Conservation (phyloP, 1,140 invertebrate genomes). For the Laupala kohalensis region DNA sequence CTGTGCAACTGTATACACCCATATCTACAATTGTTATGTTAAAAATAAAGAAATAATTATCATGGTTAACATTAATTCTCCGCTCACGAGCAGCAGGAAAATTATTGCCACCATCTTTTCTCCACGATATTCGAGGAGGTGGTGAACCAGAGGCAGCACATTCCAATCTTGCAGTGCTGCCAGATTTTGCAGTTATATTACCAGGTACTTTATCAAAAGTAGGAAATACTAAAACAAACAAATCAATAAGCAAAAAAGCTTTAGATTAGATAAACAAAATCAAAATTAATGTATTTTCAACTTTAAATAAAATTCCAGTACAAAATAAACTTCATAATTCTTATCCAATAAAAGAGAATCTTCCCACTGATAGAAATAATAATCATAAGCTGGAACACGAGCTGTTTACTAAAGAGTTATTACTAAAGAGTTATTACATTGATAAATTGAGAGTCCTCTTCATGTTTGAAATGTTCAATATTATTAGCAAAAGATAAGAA, state of each 20-base stretch:
- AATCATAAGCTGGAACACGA: no score
- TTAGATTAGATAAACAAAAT: no score
- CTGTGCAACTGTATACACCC: conserved; percentile 88
- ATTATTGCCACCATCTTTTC: conserved; percentile 88
- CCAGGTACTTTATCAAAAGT: conserved; percentile 71
- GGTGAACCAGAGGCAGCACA: conserved; percentile 85
- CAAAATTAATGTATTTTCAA: no score
- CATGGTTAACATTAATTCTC: conserved; percentile 83
- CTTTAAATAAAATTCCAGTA: no score
- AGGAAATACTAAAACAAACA: conserved; percentile 57
- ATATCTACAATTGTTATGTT: conserved; percentile 77
- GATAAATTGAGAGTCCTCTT: no score
- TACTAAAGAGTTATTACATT: no score
- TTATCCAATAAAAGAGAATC: no score
- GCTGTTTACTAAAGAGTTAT: no score
- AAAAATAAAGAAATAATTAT: conserved; percentile 85
- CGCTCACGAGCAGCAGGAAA: conserved; percentile 90
- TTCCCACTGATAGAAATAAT: no score
- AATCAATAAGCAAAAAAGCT: conserved; percentile 9
- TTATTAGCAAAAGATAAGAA: neutral
- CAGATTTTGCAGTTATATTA: conserved; percentile 71
- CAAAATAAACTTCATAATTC: no score
- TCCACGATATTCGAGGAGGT: conserved; percentile 75
- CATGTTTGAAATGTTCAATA: no score
- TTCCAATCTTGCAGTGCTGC: conserved; percentile 73